These are phyloP conservation scores for Pseudotriccus pelzelni DNA, from an alignment of 2,797 vertebrate genomes.

Conservation along the genomic window DNA sequence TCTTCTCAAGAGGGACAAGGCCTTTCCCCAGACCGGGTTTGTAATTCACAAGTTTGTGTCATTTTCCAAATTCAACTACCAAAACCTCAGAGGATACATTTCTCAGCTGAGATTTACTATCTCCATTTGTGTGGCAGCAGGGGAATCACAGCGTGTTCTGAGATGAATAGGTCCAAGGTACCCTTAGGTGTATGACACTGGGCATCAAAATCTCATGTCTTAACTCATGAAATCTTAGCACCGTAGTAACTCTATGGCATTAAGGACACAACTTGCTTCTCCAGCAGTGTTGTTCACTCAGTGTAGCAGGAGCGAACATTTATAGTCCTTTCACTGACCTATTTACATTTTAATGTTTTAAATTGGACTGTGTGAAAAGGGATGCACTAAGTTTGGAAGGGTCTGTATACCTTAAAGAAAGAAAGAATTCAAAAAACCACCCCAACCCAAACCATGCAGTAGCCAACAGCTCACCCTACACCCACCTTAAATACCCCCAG, in stretches of 20 bases:
- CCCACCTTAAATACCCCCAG: background rate
- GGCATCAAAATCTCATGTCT: accelerated
- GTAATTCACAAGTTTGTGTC: accelerated
- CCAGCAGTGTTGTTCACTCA: background rate
- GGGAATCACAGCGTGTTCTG: accelerated
- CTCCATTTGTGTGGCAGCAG: accelerated
- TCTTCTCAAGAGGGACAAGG: background rate
- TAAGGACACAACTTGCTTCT: accelerated
- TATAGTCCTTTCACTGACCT: background rate
- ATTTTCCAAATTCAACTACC: background rate
- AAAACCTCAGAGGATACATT: background rate
- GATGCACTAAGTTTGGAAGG: background rate
- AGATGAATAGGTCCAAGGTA: no score
- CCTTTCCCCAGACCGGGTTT: background rate
- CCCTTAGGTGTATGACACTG: background rate
- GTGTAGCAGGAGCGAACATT: background rate
- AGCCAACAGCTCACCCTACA: background rate
- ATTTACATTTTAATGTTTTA: background rate
- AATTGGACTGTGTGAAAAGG: background rate
- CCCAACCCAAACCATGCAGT: background rate
- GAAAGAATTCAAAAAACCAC: background rate
- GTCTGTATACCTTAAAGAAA: background rate
- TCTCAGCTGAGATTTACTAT: background rate
- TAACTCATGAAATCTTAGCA: background rate
- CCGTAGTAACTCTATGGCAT: accelerated